phyloP scores from a whole-genome alignment of 2,888 invertebrate species.

The Eilema caniola region DNA sequence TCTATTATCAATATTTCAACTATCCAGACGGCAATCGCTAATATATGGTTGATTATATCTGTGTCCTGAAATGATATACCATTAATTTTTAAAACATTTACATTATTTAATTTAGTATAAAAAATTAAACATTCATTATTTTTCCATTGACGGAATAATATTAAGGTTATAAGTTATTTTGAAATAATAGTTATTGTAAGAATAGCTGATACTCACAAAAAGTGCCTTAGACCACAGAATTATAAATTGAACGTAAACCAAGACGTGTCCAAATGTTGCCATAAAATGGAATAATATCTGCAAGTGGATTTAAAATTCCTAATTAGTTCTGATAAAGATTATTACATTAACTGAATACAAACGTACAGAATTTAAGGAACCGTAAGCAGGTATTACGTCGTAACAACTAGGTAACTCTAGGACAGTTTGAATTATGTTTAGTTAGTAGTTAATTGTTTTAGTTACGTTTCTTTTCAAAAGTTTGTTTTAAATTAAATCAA shows the following conservation, averaged over 20 bases:
- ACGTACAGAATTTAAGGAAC: too few species aligned
- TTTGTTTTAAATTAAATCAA: too few species aligned
- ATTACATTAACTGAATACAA: not conserved
- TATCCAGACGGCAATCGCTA: not conserved
- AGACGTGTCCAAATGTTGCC: not conserved
- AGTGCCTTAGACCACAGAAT: not conserved
- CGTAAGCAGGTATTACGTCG: too few species aligned
- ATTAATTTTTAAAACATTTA: too few species aligned
- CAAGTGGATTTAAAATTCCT: not conserved
- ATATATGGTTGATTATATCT: not conserved
- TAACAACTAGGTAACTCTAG: too few species aligned
- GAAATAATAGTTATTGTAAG: too few species aligned
- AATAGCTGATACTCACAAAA: constrained; percentile 2
- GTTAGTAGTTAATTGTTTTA: too few species aligned
- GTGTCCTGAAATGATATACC: not conserved
- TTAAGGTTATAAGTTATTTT: too few species aligned
- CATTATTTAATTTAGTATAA: not conserved
- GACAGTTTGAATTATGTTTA: too few species aligned
- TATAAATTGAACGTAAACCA: not conserved
- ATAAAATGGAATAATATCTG: constrained; percentile 11
- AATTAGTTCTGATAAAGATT: not conserved
- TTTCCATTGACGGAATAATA: too few species aligned
- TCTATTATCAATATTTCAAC: not conserved
- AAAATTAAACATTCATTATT: too few species aligned
- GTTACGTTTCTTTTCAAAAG: too few species aligned